Percentiles rank a stretch among this genome's conserved stretches.
Conservation (phyloP, 2,797 vertebrate genomes). For the Scomberomorus guttatus region DNA sequence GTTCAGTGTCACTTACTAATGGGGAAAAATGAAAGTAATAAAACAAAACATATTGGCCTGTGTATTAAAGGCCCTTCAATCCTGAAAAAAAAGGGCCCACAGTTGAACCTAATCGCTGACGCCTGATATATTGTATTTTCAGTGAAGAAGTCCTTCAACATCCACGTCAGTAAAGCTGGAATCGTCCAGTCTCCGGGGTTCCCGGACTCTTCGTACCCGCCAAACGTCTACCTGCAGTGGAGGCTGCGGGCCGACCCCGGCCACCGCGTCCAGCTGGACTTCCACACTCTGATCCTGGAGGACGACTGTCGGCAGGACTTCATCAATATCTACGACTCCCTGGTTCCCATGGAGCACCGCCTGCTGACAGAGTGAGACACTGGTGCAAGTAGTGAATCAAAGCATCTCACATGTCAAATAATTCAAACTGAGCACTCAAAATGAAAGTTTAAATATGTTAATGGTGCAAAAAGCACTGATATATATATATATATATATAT, state of each 20-base stretch:
- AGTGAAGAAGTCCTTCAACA: constrained; percentile 81
- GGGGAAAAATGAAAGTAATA: too few relatives aligned
- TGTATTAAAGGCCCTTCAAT: too few relatives aligned
- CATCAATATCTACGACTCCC: constrained; percentile 91
- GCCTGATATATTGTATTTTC: constrained; percentile 10
- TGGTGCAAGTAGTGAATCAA: too few relatives aligned
- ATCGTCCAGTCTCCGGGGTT: constrained; percentile 90
- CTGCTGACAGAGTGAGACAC: constrained; percentile 89
- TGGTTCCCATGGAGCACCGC: constrained; percentile 86
- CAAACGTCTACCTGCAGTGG: constrained; percentile 89
- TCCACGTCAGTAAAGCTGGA: constrained; percentile 77
- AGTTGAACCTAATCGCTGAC: too few relatives aligned
- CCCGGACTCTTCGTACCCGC: constrained; percentile 87
- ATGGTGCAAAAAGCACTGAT: too few relatives aligned
- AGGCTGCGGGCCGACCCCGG: constrained; percentile 86
- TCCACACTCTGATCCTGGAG: constrained; percentile 90
- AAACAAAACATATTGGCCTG: too few relatives aligned
- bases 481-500: too few relatives aligned
- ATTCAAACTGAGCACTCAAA: too few relatives aligned
- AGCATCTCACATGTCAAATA: too few relatives aligned
- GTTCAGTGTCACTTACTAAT: too few relatives aligned
- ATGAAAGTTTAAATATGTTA: too few relatives aligned
- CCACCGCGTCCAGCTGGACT: constrained; percentile 88
- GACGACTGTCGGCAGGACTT: constrained; percentile 85
- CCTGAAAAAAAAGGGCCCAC: too few relatives aligned